Conservation (phyloP, 2,888 invertebrate species). For the Drosophila ustulata region DNA sequence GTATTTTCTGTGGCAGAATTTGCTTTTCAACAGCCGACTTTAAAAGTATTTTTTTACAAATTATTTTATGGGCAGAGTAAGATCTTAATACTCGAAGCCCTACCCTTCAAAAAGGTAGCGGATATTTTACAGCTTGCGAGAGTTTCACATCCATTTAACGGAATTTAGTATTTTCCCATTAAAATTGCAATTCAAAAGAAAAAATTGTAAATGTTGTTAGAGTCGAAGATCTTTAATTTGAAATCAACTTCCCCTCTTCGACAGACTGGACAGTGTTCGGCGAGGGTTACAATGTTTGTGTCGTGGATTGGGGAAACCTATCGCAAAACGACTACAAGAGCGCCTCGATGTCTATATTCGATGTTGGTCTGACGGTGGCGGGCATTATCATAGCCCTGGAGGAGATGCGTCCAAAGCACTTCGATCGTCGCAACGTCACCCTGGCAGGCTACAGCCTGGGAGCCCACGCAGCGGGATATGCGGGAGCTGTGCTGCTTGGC, state of each 20-base stretch:
- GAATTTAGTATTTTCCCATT: not conserved
- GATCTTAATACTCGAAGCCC: not conserved
- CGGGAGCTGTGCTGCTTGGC: slow-evolving; percentile 79
- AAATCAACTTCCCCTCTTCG: not conserved
- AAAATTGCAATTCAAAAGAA: too few relatives aligned
- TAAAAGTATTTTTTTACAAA: not conserved
- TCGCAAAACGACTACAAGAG: slow-evolving; percentile 82
- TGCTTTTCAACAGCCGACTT: not conserved
- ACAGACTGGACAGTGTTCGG: slow-evolving; percentile 82
- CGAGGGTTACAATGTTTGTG: slow-evolving; percentile 80
- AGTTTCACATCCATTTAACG: not conserved
- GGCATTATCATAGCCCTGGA: slow-evolving; percentile 82
- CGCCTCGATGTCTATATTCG: slow-evolving; percentile 83
- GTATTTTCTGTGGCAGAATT: not conserved
- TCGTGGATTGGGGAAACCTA: slow-evolving; percentile 83
- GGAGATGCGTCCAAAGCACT: slow-evolving; percentile 65
- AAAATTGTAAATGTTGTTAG: too few relatives aligned
- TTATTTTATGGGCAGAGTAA: not conserved
- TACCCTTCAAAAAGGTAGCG: not conserved
- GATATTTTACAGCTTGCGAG: not conserved
- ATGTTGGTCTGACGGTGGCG: slow-evolving; percentile 83
- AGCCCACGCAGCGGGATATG: slow-evolving; percentile 84
- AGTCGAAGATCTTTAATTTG: too few relatives aligned
- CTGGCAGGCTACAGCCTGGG: slow-evolving; percentile 84
- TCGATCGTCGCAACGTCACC: slow-evolving; percentile 80